Evolutionary conservation across 2,797 vertebrate species (phyloP).

Genomic region (Octomys mimax): DNA sequence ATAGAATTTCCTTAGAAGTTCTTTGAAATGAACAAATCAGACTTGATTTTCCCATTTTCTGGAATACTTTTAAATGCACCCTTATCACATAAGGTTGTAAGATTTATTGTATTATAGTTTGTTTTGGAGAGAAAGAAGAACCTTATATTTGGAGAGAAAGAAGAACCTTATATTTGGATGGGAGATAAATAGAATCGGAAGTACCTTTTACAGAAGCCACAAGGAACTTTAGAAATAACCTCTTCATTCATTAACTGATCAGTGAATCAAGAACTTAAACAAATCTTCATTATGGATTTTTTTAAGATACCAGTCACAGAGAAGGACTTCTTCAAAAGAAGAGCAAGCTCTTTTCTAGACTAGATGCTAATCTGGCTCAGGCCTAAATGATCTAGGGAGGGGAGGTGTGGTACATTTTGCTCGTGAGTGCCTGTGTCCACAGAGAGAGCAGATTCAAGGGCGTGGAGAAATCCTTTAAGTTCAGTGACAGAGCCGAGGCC

Average conservation of each 20-base stretch:
- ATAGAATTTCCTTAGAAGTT: not conserved
- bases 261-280: not conserved
- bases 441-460: not conserved
- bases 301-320: not conserved
- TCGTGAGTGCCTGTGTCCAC: not conserved
- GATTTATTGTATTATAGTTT: not conserved
- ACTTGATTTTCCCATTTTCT: not conserved
- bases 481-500: not conserved
- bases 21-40: conserved; percentile 33
- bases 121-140: conserved; percentile 16
- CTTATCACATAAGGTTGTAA: not conserved
- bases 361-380: not conserved
- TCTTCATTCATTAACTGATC: conserved; percentile 53
- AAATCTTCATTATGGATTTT: conserved; percentile 32
- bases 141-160: conserved; percentile 15
- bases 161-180: not conserved
- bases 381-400: not conserved
- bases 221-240: conserved; percentile 10
- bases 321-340: conserved; percentile 28
- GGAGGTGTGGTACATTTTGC: not conserved
- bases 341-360: not conserved
- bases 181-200: not conserved
- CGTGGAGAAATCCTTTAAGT: not conserved
- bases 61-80: not conserved
- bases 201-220: not conserved